Percentiles rank a stretch among this genome's conserved stretches.
These are phyloP conservation scores for Vollenhovia emeryi DNA, from an alignment of 1,140 invertebrate species.

Conservation along the genomic window DNA sequence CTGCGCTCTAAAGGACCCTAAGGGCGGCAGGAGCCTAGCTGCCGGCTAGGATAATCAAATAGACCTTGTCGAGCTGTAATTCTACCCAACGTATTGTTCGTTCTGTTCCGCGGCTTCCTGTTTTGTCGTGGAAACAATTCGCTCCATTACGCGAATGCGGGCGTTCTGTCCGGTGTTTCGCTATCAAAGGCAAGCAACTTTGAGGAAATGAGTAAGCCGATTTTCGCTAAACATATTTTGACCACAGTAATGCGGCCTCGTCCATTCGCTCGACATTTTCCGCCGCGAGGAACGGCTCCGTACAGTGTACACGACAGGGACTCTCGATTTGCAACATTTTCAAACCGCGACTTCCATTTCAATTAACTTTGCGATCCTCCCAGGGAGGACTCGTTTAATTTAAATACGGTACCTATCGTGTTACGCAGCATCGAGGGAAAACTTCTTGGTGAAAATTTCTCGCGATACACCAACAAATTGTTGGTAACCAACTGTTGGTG, in stretches of 20 bases:
- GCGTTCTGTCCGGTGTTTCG: not conserved
- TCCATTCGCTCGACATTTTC: not conserved
- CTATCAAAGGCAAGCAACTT: conserved; percentile 9
- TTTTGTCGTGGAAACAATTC: not conserved
- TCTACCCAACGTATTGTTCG: conserved; percentile 2
- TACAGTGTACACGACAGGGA: not conserved
- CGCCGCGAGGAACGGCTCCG: not conserved
- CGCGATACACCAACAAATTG: not conserved
- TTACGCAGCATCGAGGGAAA: not conserved
- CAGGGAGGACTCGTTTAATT: not conserved
- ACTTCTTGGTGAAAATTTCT: not conserved
- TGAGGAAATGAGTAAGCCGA: conserved; percentile 18
- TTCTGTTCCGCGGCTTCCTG: not conserved
- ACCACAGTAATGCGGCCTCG: not conserved
- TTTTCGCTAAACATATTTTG: conserved; percentile 35
- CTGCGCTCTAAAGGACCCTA: not conserved
- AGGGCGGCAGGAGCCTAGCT: not conserved
- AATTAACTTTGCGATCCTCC: not conserved
- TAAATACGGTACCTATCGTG: not conserved
- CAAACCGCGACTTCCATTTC: not conserved
- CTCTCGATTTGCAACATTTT: not conserved
- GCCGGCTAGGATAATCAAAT: conserved; percentile 29
- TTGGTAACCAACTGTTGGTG: not conserved
- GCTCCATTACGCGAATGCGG: conserved; percentile 9
- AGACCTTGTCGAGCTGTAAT: conserved; percentile 10